These are phyloP conservation scores for Gadus macrocephalus DNA, from an alignment of 2,113 vertebrate species.

Conservation along the genomic window DNA sequence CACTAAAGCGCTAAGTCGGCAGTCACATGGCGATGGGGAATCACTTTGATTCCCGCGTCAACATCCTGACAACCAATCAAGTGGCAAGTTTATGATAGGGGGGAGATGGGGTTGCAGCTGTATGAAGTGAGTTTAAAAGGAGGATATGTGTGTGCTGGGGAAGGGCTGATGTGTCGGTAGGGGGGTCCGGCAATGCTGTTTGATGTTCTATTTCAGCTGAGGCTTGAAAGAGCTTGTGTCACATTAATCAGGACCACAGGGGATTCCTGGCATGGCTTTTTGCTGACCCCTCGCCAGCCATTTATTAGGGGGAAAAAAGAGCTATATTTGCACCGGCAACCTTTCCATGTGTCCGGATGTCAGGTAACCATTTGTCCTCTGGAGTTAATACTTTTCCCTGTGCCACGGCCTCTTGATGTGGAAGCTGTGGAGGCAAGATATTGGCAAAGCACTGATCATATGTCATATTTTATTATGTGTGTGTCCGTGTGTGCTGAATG, in stretches of 20 bases:
- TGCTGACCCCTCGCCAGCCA: constrained; percentile 46
- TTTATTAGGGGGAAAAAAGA: constrained; percentile 65
- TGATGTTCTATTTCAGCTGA: constrained; percentile 70
- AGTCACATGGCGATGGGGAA: too few relatives aligned
- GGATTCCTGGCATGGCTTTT: constrained; percentile 60
- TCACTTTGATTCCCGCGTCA: too few relatives aligned
- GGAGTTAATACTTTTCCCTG: constrained; percentile 77
- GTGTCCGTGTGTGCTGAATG: too few relatives aligned
- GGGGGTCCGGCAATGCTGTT: constrained; percentile 41
- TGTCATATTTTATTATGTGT: neutral
- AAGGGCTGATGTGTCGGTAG: too few relatives aligned
- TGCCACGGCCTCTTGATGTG: constrained; percentile 75
- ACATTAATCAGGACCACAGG: constrained; percentile 70
- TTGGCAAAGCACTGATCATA: constrained; percentile 34
- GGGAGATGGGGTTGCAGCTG: neutral
- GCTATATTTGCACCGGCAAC: constrained; percentile 76
- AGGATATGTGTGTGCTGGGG: neutral
- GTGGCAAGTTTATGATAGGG: too few relatives aligned
- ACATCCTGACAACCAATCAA: too few relatives aligned
- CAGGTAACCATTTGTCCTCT: constrained; percentile 83
- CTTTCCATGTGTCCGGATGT: constrained; percentile 76
- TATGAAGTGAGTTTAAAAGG: neutral
- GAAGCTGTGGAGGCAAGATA: constrained; percentile 67
- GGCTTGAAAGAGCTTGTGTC: constrained; percentile 68
- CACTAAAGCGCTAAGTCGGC: too few relatives aligned